Evolutionary conservation across 2,888 invertebrate genomes (phyloP), one percentile per base, ranked within the genome.

Genomic region (Aproaerema taeniolella): DNA sequence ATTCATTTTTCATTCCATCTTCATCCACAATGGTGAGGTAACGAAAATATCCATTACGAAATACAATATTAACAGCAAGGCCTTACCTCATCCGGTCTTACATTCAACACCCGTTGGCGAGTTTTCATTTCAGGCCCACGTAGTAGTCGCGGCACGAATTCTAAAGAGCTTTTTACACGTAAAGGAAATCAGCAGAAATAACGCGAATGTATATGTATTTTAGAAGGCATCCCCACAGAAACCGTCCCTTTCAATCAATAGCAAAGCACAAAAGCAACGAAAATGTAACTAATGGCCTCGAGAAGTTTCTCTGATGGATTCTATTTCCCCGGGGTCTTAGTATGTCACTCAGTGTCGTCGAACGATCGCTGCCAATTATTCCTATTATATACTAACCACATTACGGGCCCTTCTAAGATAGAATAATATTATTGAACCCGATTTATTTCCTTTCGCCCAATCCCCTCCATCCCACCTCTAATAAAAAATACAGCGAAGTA

Each of bases 331-430:
- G 40, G 59, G 52, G 54, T 43, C 44, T 45, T 26, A 36, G 46
- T 44, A 49, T 59, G 67, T 66, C 70, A 59, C 58, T 67, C 65
- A 59, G 55, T 60, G 63, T 64, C 68, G 60, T 60, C 53, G 53
- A 24, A 54, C 43, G 57, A 51, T 45, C 47, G 46, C 41, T 51
- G 48, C 53, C 58, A 54, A 57, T 59, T 55, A 45, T 45, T 45
- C 39, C 33, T 49, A 49, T 50, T 50, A 46, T 43, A 31, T 39
- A 39, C 43, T 45, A 44, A 47, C 43, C 45, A 26, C 35, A 38
- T 50, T 45, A 50, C 33, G 16, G 30, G 39, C 33, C 30, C 25
- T 28, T 17, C 37, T 16, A 26, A 33, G 42, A 32, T 38, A 30
- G 38, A 45, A 36, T 36, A 31, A 39, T 33, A 38, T 33, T 33